Base-by-base conservation (phyloP, 1,140 invertebrate species). In the Drosophila nikananu region DNA sequence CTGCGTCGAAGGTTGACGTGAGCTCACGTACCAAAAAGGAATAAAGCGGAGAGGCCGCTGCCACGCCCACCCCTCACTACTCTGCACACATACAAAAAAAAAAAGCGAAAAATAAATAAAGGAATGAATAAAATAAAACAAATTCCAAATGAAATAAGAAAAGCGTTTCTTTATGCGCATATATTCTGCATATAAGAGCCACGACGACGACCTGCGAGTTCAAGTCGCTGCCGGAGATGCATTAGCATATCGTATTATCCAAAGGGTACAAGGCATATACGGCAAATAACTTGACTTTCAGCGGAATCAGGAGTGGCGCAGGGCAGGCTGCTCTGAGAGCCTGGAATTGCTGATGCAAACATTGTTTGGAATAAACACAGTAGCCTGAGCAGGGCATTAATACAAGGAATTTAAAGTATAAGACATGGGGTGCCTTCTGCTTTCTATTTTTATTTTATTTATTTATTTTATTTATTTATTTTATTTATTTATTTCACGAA, bases 1-100 rank as follows among this genome's bases (percentile, higher is more conserved):
- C 74, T 77, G 61, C 74, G 66, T 41, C 74, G 62, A 77, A 54
- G 46, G 74, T 58, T 64, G 75, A 77, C 75, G 75, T 78, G 75
- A 51, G 74, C 75, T 62, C 75, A 78, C 75, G 75, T 78, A 70
- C 37, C 41, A 12, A 77, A 77, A 77, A 44, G 30, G 30, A 12
- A 44, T 41, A 55, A 41, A 39, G 30, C 23, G 17, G 35, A 0
- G 27, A 8, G 27, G 27, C 27, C 1, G 27, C 27, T n/a, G 49
- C 51, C 39, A 55, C 67, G 67, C 61, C 66, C 66, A 65, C 61
- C 15, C 19, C n/a, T 30, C 30, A 30, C 30, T 30, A 13, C 49
- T 51, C 25, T 3, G 25, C 25, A 19, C 49, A 13, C n/a, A n/a
- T n/a, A n/a, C n/a, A n/a, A n/a, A n/a, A n/a, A n/a, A n/a, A 5